Evolutionary conservation across 2,113 vertebrate genomes (phyloP).

Genomic region (Ameiurus melas): DNA sequence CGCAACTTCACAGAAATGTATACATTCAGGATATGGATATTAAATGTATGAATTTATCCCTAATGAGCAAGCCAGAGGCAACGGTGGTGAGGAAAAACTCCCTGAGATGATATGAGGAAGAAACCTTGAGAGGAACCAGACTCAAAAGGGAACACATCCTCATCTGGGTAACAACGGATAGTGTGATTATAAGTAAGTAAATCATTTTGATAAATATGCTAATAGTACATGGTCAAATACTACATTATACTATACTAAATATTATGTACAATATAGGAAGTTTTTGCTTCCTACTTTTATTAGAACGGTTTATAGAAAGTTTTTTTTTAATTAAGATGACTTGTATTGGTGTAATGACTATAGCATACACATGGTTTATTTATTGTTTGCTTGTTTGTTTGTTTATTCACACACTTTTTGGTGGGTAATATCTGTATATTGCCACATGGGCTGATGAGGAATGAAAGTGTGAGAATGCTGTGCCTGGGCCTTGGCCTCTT

Average conservation of each 20-base stretch:
- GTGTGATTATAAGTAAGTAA: too few species aligned
- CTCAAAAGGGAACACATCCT: too few species aligned
- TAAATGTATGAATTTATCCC: too few species aligned
- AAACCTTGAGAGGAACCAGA: too few species aligned
- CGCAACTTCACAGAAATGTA: too few species aligned
- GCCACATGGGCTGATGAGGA: slow-evolving; percentile 50
- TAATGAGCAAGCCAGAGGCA: too few species aligned
- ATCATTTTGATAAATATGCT: too few species aligned
- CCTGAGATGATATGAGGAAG: too few species aligned
- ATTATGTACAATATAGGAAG: not conserved
- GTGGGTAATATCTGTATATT: slow-evolving; percentile 40
- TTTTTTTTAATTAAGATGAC: not conserved
- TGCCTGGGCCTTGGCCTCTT: slow-evolving; percentile 72
- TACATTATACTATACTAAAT: not conserved
- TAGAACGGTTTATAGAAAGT: not conserved
- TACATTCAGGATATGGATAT: too few species aligned
- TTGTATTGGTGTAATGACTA: slow-evolving; percentile 8
- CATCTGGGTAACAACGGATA: too few species aligned
- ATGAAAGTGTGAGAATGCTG: slow-evolving; percentile 55
- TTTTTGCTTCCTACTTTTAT: not conserved
- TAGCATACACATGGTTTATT: not conserved
- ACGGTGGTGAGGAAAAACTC: too few species aligned
- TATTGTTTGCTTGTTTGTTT: slow-evolving; percentile 13
- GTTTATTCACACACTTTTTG: slow-evolving; percentile 8
- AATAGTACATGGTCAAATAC: too few species aligned